phyloP scores from a whole-genome alignment of 2,113 vertebrate species.

The Albula glossodonta region DNA sequence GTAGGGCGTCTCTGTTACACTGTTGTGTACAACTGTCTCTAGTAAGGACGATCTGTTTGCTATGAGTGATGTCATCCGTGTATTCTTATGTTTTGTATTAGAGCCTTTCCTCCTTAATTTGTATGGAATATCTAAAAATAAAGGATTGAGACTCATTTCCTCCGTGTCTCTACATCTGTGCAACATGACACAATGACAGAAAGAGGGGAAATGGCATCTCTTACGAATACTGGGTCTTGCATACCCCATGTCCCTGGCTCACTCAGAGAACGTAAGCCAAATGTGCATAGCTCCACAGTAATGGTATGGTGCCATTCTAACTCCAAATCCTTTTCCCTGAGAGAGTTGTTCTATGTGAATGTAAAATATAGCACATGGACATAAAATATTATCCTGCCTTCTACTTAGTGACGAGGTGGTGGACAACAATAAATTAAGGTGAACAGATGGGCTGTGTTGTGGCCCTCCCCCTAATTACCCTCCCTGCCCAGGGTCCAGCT shows the following conservation, averaged over 20 bases:
- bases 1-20: conserved; percentile 1
- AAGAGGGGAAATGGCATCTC: neutral
- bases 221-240: neutral
- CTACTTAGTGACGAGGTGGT: neutral
- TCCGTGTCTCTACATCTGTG: neutral
- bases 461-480: conserved; percentile 34
- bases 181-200: no score
- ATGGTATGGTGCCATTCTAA: no score
- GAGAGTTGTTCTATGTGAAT: neutral
- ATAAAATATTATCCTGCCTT: neutral
- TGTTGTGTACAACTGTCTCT: conserved; percentile 19
- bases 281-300: no score
- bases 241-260: neutral
- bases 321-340: no score
- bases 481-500: conserved; percentile 26
- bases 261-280: neutral
- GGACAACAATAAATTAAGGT: conserved; percentile 14
- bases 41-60: conserved; percentile 33
- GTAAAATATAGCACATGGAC: neutral
- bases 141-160: conserved; percentile 45
- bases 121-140: conserved; percentile 37
- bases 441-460: conserved; percentile 42
- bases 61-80: conserved; percentile 33
- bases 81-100: conserved; percentile 51
- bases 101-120: conserved; percentile 52